Evolutionary conservation across 2,113 vertebrate species (phyloP), one percentile per base, ranked within the genome.

Genomic region (Nothobranchius kuhntae): DNA sequence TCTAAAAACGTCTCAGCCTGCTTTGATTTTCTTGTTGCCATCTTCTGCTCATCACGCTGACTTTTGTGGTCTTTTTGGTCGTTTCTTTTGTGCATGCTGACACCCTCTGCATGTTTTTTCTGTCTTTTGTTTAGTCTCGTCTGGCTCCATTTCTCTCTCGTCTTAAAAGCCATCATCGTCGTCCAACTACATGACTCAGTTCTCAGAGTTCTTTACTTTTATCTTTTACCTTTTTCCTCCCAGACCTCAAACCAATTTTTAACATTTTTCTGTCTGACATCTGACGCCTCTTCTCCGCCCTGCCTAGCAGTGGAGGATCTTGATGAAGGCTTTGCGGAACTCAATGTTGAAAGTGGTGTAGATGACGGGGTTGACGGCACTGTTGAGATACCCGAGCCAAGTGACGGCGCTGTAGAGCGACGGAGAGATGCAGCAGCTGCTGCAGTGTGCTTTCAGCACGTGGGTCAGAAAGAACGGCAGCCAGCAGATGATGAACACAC

Each of bases 401-500:
- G 92, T 93, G 86, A 92, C 91, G 0, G 86, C 88, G 26, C 92
- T 92, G 86, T 93, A 93, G 51, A 93, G 90, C 0, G 86, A 85
- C 0, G 90, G 87, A 0, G 93, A 88, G 80, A 93, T 92, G 42
- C 89, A 92, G 82, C 92, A 93, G 86, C 86, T 90, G 21, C 62
- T 68, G 71, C 93, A 93, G 89, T 93, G 91, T 24, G 92, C 91
- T 46, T 90, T 91, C 58, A 93, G 79, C 57, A 93, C 92, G 21
- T 93, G 93, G 4, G 91, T 93, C 46, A 93, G 73, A 74, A 93
- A 93, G 80, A 93, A 93, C 1, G 92, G 92, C 74, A 93, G 84
- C 92, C 90, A 93, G 87, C 92, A 93, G 88, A 93, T 93, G 80
- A 93, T 92, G 84, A 93, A 93, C 56, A 93, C 91, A 6, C 92